phyloP scores from a whole-genome alignment of 30 jellyfish, hydroid and myxozoan species.

The Hydra vulgaris region DNA sequence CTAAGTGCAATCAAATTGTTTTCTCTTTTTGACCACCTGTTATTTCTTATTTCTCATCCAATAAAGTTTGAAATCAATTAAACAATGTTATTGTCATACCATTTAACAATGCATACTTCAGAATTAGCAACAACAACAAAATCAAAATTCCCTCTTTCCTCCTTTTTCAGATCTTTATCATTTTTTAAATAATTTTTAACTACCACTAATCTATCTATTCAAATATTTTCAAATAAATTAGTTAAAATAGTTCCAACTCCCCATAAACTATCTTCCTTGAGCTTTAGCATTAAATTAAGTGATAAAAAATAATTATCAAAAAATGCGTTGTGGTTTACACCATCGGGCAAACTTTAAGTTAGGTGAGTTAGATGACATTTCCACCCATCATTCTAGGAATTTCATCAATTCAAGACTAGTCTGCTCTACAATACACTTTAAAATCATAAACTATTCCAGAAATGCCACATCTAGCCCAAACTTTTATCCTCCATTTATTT shows the following conservation, averaged over 20 bases:
- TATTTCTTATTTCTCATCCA: neutral
- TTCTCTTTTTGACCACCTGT: neutral
- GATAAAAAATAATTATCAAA: slow-evolving; percentile 5
- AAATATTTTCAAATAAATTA: no score
- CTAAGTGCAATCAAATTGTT: neutral
- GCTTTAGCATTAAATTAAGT: neutral
- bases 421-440: neutral
- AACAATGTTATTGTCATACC: neutral
- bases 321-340: slow-evolving; percentile 10
- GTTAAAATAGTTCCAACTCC: neutral
- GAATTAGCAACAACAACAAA: neutral
- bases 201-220: neutral
- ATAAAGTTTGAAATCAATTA: no score
- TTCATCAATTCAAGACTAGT: neutral
- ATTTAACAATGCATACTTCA: neutral
- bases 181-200: neutral
- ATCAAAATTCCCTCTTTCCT: neutral
- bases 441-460: neutral
- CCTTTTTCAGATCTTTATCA: neutral
- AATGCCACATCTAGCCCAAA: neutral
- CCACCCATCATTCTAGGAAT: neutral
- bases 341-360: neutral
- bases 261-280: neutral
- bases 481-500: neutral
- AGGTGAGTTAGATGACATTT: neutral